These are phyloP conservation scores for Atopsyche davidsoni DNA, from an alignment of 1,140 invertebrate species.

Conservation along the genomic window DNA sequence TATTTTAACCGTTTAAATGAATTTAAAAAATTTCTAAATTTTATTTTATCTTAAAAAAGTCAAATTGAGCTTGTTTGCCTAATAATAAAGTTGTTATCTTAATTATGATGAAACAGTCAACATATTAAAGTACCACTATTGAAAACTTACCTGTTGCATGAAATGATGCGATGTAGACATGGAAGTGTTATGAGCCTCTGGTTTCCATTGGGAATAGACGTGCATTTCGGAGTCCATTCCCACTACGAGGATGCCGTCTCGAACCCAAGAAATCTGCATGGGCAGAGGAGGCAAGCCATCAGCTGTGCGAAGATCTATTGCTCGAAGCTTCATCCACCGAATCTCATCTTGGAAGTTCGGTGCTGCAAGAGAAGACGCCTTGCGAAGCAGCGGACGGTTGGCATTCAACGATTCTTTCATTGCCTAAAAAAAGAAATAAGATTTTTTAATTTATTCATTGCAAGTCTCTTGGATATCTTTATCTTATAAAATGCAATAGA, in stretches of 20 bases:
- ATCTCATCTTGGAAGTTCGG: constrained; percentile 81
- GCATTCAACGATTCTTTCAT: constrained; percentile 77
- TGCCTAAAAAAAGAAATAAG: constrained; percentile 35
- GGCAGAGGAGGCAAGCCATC: constrained; percentile 93
- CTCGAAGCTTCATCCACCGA: constrained; percentile 92
- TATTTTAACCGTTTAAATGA: too few relatives aligned
- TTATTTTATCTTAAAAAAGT: too few relatives aligned
- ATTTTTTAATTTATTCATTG: neutral
- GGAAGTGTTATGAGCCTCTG: constrained; percentile 52
- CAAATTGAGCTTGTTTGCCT: too few relatives aligned
- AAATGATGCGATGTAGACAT: constrained; percentile 41
- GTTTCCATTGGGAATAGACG: constrained; percentile 97
- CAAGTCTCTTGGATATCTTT: neutral
- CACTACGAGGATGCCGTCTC: constrained; percentile 94
- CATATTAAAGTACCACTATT: too few relatives aligned
- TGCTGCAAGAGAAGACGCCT: constrained; percentile 79
- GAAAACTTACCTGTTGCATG: constrained; percentile 23
- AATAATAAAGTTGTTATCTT: too few relatives aligned
- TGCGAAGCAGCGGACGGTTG: constrained; percentile 75
- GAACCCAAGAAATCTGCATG: constrained; percentile 97
- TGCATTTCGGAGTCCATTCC: constrained; percentile 99
- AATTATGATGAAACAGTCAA: too few relatives aligned
- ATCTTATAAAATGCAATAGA: neutral
- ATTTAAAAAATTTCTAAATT: too few relatives aligned
- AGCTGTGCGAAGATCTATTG: constrained; percentile 86